Evolutionary conservation across 2,888 invertebrate species (phyloP).

Genomic region (Tetragnatha montana): DNA sequence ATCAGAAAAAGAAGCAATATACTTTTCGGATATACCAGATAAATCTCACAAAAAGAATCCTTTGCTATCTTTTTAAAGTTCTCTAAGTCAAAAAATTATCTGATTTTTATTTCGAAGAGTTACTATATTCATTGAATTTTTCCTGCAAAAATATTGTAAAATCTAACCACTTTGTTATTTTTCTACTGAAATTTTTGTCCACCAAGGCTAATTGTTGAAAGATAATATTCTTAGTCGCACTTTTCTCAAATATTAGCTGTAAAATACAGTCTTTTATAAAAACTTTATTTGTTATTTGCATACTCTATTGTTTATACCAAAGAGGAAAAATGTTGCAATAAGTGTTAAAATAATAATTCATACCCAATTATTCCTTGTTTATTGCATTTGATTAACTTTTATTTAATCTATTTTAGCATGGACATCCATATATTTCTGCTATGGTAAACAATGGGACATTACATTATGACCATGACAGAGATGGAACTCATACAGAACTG

Average conservation of each 20-base stretch:
- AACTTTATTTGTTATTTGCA: not conserved
- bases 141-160: not conserved
- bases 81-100: no score
- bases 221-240: no score
- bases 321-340: no score
- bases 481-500: constrained; percentile 97
- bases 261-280: not conserved
- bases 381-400: not conserved
- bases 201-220: no score
- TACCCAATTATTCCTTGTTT: no score
- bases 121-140: not conserved
- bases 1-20: no score
- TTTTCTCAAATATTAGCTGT: no score
- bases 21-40: no score
- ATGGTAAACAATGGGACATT: constrained; percentile 98
- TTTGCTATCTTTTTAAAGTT: no score
- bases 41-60: no score
- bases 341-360: not conserved
- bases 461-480: constrained; percentile 97
- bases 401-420: constrained; percentile 83
- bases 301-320: no score
- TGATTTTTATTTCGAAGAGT: no score
- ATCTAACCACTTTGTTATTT: not conserved
- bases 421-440: constrained; percentile 97
- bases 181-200: not conserved